Evolutionary conservation across 2,888 invertebrate genomes (phyloP).

Genomic region (Volucella bombylans): DNA sequence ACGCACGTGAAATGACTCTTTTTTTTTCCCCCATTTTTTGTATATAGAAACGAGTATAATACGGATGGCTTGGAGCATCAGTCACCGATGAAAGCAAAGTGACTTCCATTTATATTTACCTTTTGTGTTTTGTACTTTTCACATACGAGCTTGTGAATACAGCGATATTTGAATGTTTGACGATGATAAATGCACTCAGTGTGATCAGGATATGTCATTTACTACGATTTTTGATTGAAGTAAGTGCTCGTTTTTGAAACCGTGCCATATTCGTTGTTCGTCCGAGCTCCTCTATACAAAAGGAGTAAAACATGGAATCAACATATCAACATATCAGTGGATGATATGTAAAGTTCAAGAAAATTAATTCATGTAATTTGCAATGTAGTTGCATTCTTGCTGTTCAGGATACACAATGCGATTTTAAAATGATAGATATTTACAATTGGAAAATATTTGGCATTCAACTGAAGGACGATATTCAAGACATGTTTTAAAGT

Average conservation of each 20-base stretch:
- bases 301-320: neutral
- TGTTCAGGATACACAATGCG: too few species aligned
- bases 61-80: slow-evolving; percentile 34
- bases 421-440: too few species aligned
- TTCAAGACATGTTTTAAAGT: too few species aligned
- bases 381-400: neutral
- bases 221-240: slow-evolving; percentile 67
- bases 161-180: neutral
- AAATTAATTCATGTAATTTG: neutral
- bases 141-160: slow-evolving; percentile 1
- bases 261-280: neutral
- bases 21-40: slow-evolving; percentile 7
- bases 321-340: too few species aligned
- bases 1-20: slow-evolving; percentile 14
- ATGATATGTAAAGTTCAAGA: slow-evolving; percentile 27
- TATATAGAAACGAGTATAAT: neutral
- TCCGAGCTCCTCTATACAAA: neutral
- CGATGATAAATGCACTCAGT: slow-evolving; percentile 64
- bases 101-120: slow-evolving; percentile 60
- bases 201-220: slow-evolving; percentile 61
- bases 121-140: slow-evolving; percentile 49
- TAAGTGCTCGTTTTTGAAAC: slow-evolving; percentile 52
- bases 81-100: slow-evolving; percentile 45
- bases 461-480: too few species aligned
- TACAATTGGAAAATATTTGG: too few species aligned